phyloP scores from a whole-genome alignment of 2,797 vertebrate species.

The Apogon talboti region DNA sequence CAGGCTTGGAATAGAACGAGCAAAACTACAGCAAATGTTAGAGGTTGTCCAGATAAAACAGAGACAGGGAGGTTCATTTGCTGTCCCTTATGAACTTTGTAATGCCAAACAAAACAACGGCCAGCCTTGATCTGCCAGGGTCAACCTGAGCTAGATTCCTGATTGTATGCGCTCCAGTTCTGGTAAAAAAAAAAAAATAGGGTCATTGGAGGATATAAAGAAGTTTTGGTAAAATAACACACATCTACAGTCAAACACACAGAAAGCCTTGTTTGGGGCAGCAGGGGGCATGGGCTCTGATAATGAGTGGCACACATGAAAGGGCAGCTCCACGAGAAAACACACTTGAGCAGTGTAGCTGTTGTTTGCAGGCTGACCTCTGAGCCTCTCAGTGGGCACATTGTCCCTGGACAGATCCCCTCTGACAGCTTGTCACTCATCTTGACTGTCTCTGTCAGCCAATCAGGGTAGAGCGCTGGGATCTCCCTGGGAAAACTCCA shows the following conservation, averaged over 20 bases:
- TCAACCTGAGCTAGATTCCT: slow-evolving; percentile 68
- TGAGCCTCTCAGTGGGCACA: slow-evolving; percentile 66
- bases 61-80: slow-evolving; percentile 40
- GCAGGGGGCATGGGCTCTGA: slow-evolving; percentile 56
- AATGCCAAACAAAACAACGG: slow-evolving; percentile 70
- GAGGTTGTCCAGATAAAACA: slow-evolving; percentile 59
- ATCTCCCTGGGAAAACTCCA: slow-evolving; percentile 44
- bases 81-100: slow-evolving; percentile 26
- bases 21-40: slow-evolving; percentile 43
- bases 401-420: slow-evolving; percentile 67
- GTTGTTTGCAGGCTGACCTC: slow-evolving; percentile 78
- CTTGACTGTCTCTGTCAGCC: slow-evolving; percentile 41
- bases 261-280: slow-evolving; percentile 63
- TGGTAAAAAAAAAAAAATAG: slow-evolving; percentile 56
- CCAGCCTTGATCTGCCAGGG: slow-evolving; percentile 53
- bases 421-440: slow-evolving; percentile 74
- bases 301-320: slow-evolving; percentile 81
- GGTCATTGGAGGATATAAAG: slow-evolving; percentile 57
- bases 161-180: slow-evolving; percentile 70
- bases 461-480: slow-evolving; percentile 41
- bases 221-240: slow-evolving; percentile 51
- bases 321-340: slow-evolving; percentile 66
- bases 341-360: slow-evolving; percentile 66
- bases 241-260: slow-evolving; percentile 39
- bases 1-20: slow-evolving; percentile 48